These are phyloP conservation scores for Otis tarda DNA, from an alignment of 2,113 vertebrate species.

Conservation along the genomic window DNA sequence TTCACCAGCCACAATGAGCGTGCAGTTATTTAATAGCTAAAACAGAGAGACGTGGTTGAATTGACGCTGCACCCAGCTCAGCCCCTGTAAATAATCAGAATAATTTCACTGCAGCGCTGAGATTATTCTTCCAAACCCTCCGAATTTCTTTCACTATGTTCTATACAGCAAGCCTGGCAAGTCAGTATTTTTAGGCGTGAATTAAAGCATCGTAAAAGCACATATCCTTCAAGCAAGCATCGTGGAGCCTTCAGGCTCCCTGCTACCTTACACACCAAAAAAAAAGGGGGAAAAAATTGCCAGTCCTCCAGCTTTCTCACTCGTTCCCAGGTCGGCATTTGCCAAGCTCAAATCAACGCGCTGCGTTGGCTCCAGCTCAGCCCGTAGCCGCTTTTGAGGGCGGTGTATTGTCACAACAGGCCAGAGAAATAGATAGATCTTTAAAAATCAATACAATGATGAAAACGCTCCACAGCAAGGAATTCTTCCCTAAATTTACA, in stretches of 20 bases:
- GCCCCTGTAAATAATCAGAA: background rate
- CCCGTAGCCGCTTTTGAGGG: background rate
- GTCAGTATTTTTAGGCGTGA: fast-evolving
- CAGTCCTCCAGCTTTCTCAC: background rate
- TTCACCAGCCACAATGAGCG: background rate
- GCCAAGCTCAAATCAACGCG: background rate
- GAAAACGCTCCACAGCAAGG: background rate
- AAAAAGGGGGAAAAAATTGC: background rate
- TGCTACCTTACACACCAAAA: background rate
- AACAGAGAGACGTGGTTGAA: background rate
- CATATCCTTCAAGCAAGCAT: background rate
- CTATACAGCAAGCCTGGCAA: fast-evolving
- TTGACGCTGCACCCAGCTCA: background rate
- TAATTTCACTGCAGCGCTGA: background rate
- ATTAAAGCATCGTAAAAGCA: background rate
- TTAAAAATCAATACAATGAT: background rate
- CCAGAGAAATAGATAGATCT: background rate
- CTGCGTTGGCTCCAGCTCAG: background rate
- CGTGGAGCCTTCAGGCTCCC: background rate
- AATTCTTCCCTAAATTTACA: background rate
- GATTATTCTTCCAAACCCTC: background rate
- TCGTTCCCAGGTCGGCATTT: background rate
- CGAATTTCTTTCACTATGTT: background rate
- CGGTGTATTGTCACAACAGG: fast-evolving
- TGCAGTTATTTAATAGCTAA: background rate